Base-by-base conservation (phyloP, 1,140 invertebrate species). In the Conus ventricosus region DNA sequence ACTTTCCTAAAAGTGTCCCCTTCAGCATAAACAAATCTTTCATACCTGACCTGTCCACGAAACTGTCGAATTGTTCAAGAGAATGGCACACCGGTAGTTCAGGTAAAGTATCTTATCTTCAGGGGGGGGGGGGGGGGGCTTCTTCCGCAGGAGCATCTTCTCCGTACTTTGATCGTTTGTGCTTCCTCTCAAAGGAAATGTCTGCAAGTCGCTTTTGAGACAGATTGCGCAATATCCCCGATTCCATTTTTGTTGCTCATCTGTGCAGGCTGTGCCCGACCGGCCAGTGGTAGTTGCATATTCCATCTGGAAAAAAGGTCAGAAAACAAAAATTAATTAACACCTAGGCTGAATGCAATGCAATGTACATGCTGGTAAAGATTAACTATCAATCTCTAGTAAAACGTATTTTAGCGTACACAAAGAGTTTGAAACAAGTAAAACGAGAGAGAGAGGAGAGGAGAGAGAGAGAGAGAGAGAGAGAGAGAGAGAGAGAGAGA, bases 171-270 rank as follows among this genome's bases (percentile, higher is more conserved):
- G 39, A 80, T 11, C 11, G 1, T 20, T 80, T 15, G 1, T 25
- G 76, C n/a, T 80, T 80, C n/a, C 76, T 11, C 39, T 80, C 5
- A 25, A 80, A 80, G 76, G n/a, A n/a, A 25, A 80, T 80, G 76
- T 80, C n/a, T 25, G 15, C 76, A 13, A 13, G 76, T 51, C 76
- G n/a, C 39, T 80, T 13, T n/a, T 15, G 13, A 4, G 11, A 11
- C n/a, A 80, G n/a, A 80, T 83, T 83, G 13, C 53, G 13, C 7
- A 39, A 17, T 7, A 10, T 83, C 13, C 81, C n/a, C 25, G 13
- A n/a, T 78, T 78, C 75, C 75, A 78, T 27, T 25, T 15, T 10
- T 83, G 81, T 13, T 51, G 39, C 53, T 54, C 39, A 39, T 83
- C 81, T 15, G 81, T 83, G 54, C 81, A 83, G 17, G 81, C 39